A percentile compares a stretch with the other conserved stretches of the same genome.
Evolutionary conservation across 2,888 invertebrate genomes (phyloP).

Genomic region (Chironomus riparius): DNA sequence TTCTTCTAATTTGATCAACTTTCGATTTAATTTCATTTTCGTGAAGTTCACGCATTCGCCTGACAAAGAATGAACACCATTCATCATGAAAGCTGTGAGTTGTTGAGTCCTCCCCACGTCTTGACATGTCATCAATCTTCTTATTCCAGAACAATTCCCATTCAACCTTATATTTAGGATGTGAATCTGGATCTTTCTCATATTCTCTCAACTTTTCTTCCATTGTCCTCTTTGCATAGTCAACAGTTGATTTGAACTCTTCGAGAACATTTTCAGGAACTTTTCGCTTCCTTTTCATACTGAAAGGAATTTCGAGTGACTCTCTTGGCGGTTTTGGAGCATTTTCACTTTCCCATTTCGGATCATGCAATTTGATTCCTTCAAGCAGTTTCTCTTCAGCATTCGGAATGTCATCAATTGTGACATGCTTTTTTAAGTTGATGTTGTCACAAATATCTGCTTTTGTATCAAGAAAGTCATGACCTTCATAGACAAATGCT

Average conservation of each 20-base stretch:
- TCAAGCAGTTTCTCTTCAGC: background rate
- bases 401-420: background rate
- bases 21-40: constrained; percentile 48
- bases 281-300: background rate
- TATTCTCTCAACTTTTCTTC: constrained; percentile 61
- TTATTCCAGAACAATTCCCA: constrained; percentile 87
- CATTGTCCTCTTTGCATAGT: constrained; percentile 43
- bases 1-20: background rate
- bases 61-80: constrained; percentile 81
- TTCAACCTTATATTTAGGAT: constrained; percentile 78
- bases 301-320: background rate
- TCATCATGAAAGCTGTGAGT: constrained; percentile 74
- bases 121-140: constrained; percentile 68
- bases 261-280: constrained; percentile 42
- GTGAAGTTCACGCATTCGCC: constrained; percentile 69
- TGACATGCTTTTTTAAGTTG: background rate
- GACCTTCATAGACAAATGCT: background rate
- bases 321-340: background rate
- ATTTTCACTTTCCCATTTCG: background rate
- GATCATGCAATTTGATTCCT: background rate
- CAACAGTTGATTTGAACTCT: constrained; percentile 43
- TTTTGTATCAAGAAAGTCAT: background rate
- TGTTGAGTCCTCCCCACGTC: constrained; percentile 35
- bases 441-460: background rate
- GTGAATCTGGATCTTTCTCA: constrained; percentile 78